Percentiles rank a stretch among this genome's conserved stretches.
Conservation (phyloP, 2,888 invertebrate genomes). For the Rotaria socialis region DNA sequence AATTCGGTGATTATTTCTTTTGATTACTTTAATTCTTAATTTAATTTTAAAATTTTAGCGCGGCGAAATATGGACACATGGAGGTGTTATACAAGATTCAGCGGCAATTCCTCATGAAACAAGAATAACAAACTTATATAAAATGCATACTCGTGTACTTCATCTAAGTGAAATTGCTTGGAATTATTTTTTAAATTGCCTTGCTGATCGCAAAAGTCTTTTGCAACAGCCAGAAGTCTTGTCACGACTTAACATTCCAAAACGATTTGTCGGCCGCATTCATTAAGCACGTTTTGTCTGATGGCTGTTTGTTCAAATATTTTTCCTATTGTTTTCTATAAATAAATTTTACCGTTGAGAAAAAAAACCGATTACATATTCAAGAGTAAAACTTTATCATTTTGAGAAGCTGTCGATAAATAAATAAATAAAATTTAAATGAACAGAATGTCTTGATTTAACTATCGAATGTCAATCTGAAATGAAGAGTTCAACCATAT, state of each 20-base stretch:
- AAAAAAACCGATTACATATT: too few relatives aligned
- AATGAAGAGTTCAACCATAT: too few relatives aligned
- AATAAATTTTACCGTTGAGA: too few relatives aligned
- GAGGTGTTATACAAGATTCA: not conserved
- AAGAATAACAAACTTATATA: not conserved
- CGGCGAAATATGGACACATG: conserved; percentile 22
- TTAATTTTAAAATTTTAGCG: not conserved
- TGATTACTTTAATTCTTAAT: not conserved
- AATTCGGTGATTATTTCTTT: not conserved
- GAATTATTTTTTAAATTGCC: conserved; percentile 25
- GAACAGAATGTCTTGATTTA: too few relatives aligned
- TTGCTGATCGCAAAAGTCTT: not conserved
- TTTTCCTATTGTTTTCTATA: not conserved
- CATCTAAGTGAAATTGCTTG: conserved; percentile 1
- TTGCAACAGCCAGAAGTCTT: not conserved
- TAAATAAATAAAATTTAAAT: too few relatives aligned
- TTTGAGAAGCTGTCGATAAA: too few relatives aligned
- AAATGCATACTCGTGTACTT: not conserved
- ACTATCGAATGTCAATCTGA: too few relatives aligned
- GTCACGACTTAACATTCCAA: not conserved
- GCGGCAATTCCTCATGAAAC: not conserved
- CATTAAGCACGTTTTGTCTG: not conserved
- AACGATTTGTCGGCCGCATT: not conserved
- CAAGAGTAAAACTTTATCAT: too few relatives aligned
- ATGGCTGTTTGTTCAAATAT: not conserved